Evolutionary conservation across 92 coral and sea anemone genomes (phyloP), one percentile per base, ranked within the genome.

Genomic region (Parazoanthus swiftii): DNA sequence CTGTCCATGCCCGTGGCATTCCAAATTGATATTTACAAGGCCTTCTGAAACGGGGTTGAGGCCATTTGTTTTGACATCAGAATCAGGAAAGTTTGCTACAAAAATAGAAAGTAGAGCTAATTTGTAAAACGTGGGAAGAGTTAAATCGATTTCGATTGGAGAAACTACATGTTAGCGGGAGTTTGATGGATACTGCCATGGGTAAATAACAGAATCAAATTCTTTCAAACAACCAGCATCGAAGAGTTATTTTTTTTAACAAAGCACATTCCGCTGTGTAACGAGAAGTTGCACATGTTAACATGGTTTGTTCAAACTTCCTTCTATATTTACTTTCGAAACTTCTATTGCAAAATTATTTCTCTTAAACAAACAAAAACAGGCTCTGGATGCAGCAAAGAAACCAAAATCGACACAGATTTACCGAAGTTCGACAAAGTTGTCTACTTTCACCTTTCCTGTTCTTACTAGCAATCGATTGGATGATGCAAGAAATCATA

Each of bases 11-110:
- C n/a, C n/a, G n/a, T n/a, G n/a, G n/a, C n/a, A n/a, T n/a, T n/a
- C n/a, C n/a, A n/a, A n/a, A n/a, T n/a, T n/a, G n/a, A n/a, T n/a
- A n/a, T n/a, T n/a, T n/a, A n/a, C n/a, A n/a, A n/a, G n/a, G n/a
- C n/a, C n/a, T n/a, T n/a, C n/a, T n/a, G n/a, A n/a, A n/a, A n/a
- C n/a, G n/a, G n/a, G n/a, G n/a, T n/a, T n/a, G n/a, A n/a, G n/a
- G n/a, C n/a, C n/a, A n/a, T n/a, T n/a, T n/a, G n/a, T n/a, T n/a
- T n/a, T n/a, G n/a, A n/a, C n/a, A n/a, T n/a, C 36, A 42, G 81
- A 63, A 44, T 77, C n/a, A 77, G 81, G 81, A 23, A 46, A 77
- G 81, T 77, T 77, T 44, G 54, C 81, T 77, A 15, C 39, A 76
- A 14, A 5, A 6, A 14, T 14, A 21, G 38, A 76, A 76, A 42